A percentile compares a stretch with the other conserved stretches of the same genome.
These are phyloP conservation scores for Bovichtus variegatus DNA, from an alignment of 2,797 vertebrate genomes.

Conservation along the genomic window DNA sequence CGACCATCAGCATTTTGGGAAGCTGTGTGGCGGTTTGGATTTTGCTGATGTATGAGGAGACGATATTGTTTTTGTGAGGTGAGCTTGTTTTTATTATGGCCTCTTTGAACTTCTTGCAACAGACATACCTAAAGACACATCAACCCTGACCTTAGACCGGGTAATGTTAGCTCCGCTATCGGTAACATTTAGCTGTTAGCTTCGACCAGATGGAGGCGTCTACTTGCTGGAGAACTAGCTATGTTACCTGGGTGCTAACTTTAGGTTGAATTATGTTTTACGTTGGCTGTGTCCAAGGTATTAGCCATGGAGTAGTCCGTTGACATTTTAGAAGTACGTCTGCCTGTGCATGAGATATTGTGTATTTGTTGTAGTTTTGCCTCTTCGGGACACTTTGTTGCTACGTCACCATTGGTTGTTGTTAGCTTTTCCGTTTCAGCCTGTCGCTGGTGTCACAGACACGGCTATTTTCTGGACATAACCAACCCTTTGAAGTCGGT, in stretches of 20 bases:
- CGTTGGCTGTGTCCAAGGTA: neutral
- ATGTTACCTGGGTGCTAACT: constrained; percentile 67
- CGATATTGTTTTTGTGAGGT: constrained; percentile 82
- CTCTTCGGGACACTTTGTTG: constrained; percentile 69
- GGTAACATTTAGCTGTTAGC: constrained; percentile 73
- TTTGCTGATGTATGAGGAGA: constrained; percentile 86
- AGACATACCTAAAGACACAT: constrained; percentile 59
- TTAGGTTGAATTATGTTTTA: constrained; percentile 46
- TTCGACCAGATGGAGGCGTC: constrained; percentile 58
- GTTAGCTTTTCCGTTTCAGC: constrained; percentile 62
- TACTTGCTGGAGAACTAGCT: constrained; percentile 77
- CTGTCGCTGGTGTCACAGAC: constrained; percentile 53
- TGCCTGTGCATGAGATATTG: neutral
- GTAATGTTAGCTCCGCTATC: constrained; percentile 70
- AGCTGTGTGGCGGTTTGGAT: constrained; percentile 80
- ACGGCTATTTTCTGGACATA: constrained; percentile 71
- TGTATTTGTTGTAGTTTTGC: constrained; percentile 39
- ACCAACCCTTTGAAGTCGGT: constrained; percentile 77
- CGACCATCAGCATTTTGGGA: constrained; percentile 81
- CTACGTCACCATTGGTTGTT: constrained; percentile 70
- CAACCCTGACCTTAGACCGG: constrained; percentile 84
- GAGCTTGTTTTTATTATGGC: constrained; percentile 61
- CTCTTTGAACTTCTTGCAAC: constrained; percentile 53
- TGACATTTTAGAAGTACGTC: neutral
- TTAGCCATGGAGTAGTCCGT: neutral